These are phyloP conservation scores for Micromys minutus DNA, from an alignment of 2,113 vertebrate species.

Conservation along the genomic window DNA sequence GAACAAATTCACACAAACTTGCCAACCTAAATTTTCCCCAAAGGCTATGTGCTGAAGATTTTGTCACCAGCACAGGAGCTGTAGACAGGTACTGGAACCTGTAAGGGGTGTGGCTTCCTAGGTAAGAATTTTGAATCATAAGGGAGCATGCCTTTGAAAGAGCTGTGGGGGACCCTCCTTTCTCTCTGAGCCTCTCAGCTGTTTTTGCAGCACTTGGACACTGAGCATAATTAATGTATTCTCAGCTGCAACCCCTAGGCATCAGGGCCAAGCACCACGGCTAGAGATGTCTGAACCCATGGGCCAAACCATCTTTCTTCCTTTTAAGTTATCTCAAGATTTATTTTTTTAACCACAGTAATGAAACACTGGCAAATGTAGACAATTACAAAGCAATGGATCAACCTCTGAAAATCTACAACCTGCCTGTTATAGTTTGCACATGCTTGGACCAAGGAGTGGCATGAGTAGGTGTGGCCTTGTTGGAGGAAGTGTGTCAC, in stretches of 20 bases:
- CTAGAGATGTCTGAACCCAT: neutral
- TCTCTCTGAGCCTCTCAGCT: neutral
- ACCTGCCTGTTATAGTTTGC: too few relatives aligned
- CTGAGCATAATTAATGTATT: too few relatives aligned
- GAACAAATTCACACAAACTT: neutral
- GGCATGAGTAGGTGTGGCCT: too few relatives aligned
- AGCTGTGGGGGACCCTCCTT: too few relatives aligned
- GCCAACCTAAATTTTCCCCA: neutral
- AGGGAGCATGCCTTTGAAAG: neutral
- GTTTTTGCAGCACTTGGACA: too few relatives aligned
- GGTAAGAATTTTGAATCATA: neutral
- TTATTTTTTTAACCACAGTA: neutral
- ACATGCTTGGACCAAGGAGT: too few relatives aligned
- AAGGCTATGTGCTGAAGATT: neutral
- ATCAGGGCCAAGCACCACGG: neutral
- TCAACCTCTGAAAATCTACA: neutral
- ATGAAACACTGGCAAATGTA: neutral
- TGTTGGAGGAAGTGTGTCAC: too few relatives aligned
- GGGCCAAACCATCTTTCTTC: neutral
- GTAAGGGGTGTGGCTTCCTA: neutral
- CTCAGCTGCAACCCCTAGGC: too few relatives aligned
- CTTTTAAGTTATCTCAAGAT: neutral
- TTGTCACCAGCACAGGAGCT: too few relatives aligned
- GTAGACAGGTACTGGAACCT: neutral
- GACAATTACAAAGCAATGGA: neutral